Base-by-base conservation (phyloP, 2,113 vertebrate genomes). In the Ibidorhyncha struthersii region DNA sequence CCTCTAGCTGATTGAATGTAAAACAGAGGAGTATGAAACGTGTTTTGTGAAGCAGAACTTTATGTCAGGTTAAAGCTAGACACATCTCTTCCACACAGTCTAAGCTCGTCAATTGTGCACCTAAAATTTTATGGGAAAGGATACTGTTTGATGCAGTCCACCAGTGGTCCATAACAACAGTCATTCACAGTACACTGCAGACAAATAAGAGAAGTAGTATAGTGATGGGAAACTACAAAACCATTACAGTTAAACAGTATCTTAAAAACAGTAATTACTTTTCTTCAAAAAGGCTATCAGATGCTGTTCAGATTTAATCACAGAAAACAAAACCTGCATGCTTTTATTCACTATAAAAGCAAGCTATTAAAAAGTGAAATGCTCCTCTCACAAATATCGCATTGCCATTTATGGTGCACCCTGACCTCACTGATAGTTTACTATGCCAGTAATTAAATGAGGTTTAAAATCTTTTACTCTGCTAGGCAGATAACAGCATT, bases 71-170 rank as follows among this genome's bases (percentile, higher is more conserved):
- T 98, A 98, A 97, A 99, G 98, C 98, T 98, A 98, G 98, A 99
- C 98, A 98, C 98, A 98, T 99, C 98, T 99, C 98, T 98, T 99
- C 99, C 98, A 98, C 98, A 97, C 98, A 98, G 98, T 97, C 98
- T 98, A 98, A 98, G 98, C 98, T 99, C 98, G 98, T 99, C 99
- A 99, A 99, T 98, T 99, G 98, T 97, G 97, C 98, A 99, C 98
- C 99, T 99, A 99, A 99, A 98, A 98, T 99, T 99, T 99, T 99
- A 99, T 99, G 98, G 98, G 98, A 98, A 99, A 99, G 99, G 99
- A 99, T 99, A 99, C 99, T 99, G 99, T 99, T 99, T 99, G 99
- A 99, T 99, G 99, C 99, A 99, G 99, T 99, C 99, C 98, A 99
- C 99, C 99, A 99, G 98, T 93, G 99, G 99, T 98, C 99, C 99